Evolutionary conservation across 2,888 invertebrate genomes (phyloP).

Genomic region (Zele albiditarsus): DNA sequence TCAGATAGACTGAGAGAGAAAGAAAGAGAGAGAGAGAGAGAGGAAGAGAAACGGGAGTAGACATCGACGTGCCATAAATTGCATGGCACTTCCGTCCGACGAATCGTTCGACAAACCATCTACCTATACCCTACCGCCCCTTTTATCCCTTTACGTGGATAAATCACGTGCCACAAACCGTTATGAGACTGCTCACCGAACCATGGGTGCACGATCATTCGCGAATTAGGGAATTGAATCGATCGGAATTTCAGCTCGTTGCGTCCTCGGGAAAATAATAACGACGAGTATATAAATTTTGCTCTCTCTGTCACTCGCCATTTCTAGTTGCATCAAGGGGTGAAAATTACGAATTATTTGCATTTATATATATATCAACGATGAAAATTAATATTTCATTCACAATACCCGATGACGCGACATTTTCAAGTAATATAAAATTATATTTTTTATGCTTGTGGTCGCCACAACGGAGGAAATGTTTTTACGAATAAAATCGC

Average conservation of each 20-base stretch:
- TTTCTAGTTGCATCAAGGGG: neutral
- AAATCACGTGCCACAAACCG: slow-evolving; percentile 39
- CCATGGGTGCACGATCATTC: slow-evolving; percentile 49
- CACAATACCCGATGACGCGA: slow-evolving; percentile 2
- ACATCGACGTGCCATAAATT: slow-evolving; percentile 60
- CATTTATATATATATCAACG: neutral
- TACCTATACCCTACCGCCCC: slow-evolving; percentile 30
- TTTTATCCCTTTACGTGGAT: slow-evolving; percentile 26
- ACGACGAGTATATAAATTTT: slow-evolving; percentile 47
- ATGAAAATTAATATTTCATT: slow-evolving; percentile 30
- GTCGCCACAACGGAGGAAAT: neutral
- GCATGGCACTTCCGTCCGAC: slow-evolving; percentile 63
- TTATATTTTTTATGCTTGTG: neutral
- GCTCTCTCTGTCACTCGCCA: neutral
- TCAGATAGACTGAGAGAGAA: neutral
- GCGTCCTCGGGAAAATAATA: slow-evolving; percentile 51
- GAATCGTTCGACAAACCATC: slow-evolving; percentile 66
- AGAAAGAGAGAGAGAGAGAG: slow-evolving; percentile 15
- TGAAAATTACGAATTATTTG: neutral
- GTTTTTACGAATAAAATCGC: slow-evolving; percentile 22
- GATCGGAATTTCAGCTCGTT: slow-evolving; percentile 53
- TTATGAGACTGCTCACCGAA: slow-evolving; percentile 39
- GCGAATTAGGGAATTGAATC: slow-evolving; percentile 55
- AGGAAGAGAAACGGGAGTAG: slow-evolving; percentile 14
- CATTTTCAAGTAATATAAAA: slow-evolving; percentile 2